Percentiles rank a stretch among this genome's conserved stretches.
phyloP scores from a whole-genome alignment of 2,888 invertebrate genomes.

The Therioaphis trifolii region DNA sequence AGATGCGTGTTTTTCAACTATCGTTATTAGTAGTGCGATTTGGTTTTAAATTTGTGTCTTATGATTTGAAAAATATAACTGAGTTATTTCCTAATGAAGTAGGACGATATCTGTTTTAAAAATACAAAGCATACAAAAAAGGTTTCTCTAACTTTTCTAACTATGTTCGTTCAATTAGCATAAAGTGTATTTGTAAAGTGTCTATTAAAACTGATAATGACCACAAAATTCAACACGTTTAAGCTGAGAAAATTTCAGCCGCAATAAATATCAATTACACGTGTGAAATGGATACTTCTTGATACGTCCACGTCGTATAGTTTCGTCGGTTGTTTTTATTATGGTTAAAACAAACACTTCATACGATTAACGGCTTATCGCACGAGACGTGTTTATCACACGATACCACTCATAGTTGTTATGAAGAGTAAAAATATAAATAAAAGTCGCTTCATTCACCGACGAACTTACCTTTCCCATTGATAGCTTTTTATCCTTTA shows the following conservation, averaged over 20 bases:
- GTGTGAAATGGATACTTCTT: neutral
- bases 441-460: too few species aligned
- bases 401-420: too few species aligned
- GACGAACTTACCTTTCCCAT: too few species aligned
- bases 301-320: neutral
- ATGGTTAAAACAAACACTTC: too few species aligned
- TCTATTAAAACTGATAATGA: neutral
- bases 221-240: constrained; percentile 24
- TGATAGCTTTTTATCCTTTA: too few species aligned
- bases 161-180: constrained; percentile 30
- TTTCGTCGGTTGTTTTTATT: neutral
- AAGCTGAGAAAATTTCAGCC: neutral
- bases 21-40: neutral
- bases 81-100: neutral
- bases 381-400: too few species aligned
- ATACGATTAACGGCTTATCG: too few species aligned
- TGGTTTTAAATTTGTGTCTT: neutral
- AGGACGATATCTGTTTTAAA: constrained; percentile 1
- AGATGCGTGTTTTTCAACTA: neutral
- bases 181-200: constrained; percentile 10
- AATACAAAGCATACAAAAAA: neutral
- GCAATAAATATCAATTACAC: neutral
- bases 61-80: neutral
- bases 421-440: too few species aligned
- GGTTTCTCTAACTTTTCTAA: constrained; percentile 10